A percentile compares a stretch with the other conserved stretches of the same genome.
Conservation (phyloP, 2,888 invertebrate species). For the Thera britannica region DNA sequence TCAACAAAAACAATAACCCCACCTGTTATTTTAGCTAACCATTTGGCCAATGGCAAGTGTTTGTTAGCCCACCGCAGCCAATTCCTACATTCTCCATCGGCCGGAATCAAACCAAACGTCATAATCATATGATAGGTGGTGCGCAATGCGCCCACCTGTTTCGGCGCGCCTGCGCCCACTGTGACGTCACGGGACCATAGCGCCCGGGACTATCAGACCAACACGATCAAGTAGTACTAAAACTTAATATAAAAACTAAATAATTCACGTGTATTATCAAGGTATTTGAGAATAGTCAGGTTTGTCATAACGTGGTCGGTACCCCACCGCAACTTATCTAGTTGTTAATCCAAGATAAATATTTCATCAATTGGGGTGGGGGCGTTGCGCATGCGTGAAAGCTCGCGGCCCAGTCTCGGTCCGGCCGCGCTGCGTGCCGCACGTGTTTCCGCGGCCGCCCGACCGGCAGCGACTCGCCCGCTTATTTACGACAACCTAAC, state of each 20-base stretch:
- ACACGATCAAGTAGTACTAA: constrained; percentile 56
- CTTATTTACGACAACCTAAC: constrained; percentile 58
- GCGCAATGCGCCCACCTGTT: constrained; percentile 84
- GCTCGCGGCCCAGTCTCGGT: constrained; percentile 75
- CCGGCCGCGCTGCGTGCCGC: constrained; percentile 77
- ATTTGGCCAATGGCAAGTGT: constrained; percentile 46
- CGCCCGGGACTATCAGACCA: constrained; percentile 51
- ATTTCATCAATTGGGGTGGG: constrained; percentile 79
- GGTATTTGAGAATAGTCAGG: neutral
- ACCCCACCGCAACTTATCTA: constrained; percentile 67
- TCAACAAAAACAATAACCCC: constrained; percentile 6
- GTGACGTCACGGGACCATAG: constrained; percentile 68
- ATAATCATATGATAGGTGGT: constrained; percentile 82
- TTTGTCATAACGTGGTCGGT: constrained; percentile 38
- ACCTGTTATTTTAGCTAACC: constrained; percentile 8
- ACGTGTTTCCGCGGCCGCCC: constrained; percentile 67
- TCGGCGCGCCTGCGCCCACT: constrained; percentile 79
- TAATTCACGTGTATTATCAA: neutral
- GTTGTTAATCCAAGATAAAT: constrained; percentile 83
- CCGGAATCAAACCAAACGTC: constrained; percentile 74
- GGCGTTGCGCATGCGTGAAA: constrained; percentile 51
- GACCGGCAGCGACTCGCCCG: constrained; percentile 76
- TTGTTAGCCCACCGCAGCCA: constrained; percentile 35
- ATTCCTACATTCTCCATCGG: constrained; percentile 16
- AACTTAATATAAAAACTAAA: constrained; percentile 60